A percentile compares a stretch with the other conserved stretches of the same genome.
These are phyloP conservation scores for Icerya purchasi DNA, from an alignment of 2,888 invertebrate species.

Conservation along the genomic window DNA sequence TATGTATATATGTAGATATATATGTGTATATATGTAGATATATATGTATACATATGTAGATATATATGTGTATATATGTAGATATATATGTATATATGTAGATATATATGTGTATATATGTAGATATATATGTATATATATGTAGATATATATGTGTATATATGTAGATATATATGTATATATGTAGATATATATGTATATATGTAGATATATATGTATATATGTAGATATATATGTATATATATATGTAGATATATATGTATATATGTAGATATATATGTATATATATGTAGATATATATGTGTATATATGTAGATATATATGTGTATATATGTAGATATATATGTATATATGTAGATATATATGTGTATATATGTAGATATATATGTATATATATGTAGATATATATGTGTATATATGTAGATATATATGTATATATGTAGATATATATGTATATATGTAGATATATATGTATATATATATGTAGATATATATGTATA, in stretches of 20 bases:
- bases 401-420: too few species aligned
- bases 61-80: background rate
- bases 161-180: background rate
- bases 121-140: background rate
- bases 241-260: background rate
- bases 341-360: too few species aligned
- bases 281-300: too few species aligned
- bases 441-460: too few species aligned
- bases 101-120: background rate
- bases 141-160: background rate
- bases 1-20: background rate
- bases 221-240: background rate
- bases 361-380: too few species aligned
- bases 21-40: background rate
- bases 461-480: too few species aligned
- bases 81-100: background rate
- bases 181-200: background rate
- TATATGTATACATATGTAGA: background rate
- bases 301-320: too few species aligned
- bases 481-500: too few species aligned
- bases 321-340: too few species aligned
- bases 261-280: background rate
- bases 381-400: too few species aligned
- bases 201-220: background rate
- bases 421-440: too few species aligned